Evolutionary conservation across 2,888 invertebrate genomes (phyloP), one percentile per base, ranked within the genome.

Genomic region (Thysanoteuthis rhombus): DNA sequence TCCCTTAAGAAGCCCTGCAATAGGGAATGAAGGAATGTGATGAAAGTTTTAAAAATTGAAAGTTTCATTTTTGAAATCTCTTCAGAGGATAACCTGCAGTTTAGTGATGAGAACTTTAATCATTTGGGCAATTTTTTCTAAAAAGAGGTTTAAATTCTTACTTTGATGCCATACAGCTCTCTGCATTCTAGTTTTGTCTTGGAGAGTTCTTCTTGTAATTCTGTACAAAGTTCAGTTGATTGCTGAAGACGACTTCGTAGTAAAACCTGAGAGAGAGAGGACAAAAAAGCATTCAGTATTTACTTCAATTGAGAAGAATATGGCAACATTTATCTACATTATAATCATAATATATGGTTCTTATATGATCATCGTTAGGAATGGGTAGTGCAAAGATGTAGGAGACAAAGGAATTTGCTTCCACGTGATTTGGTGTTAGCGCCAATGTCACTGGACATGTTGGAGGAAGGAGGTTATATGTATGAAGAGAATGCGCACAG

Each of bases 81-180:
- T 58, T 12, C n/a, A 10, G 32, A 75, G 6, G n/a, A 75, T n/a
- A 75, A 75, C 32, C 6, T 28, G 58, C 42, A 58, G 28, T 58
- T 58, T n/a, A 10, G 75, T 12, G 19, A 75, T n/a, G 75, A 75
- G 12, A 19, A 32, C n/a, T 75, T 75, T 75, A 75, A 75, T 75
- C n/a, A 32, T 75, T n/a, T 32, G 47, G 47, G 4, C 22, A 22
- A 32, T 8, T 58, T 58, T 28, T 28, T 6, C 1, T 25, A 28
- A 58, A 22, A 58, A 28, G 25, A 28, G 6, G 28, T 28, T 25
- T 58, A 28, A 58, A 58, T n/a, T 75, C 94, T 90, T 95, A 96
- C 96, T 96, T 96, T 96, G 28, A 95, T 95, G n/a, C 96, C 97
- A 93, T 96, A 96, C 93, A 96, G 95, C 94, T 96, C 95, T 95